Evolutionary conservation across 92 coral and sea anemone species (phyloP).

Genomic region (Hydrozoanthus gracilis): DNA sequence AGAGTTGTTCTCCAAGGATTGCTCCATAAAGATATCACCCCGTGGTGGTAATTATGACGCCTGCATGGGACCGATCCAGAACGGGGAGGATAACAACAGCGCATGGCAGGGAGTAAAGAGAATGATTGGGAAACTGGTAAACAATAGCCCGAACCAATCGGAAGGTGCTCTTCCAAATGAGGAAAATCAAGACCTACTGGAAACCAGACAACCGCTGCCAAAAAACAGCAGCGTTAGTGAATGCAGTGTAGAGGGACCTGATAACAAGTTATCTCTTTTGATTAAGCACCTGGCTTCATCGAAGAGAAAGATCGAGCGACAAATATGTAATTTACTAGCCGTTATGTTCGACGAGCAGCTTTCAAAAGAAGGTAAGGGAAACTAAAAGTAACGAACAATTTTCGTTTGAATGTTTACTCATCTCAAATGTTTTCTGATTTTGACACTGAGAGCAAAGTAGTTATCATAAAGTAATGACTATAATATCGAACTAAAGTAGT

Average conservation of each 20-base stretch:
- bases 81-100: conserved; percentile 15
- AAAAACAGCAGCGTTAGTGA: background rate
- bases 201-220: conserved; percentile 11
- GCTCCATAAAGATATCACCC: conserved; percentile 71
- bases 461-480: too few relatives aligned
- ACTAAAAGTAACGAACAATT: background rate
- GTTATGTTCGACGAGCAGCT: conserved; percentile 83
- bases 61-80: conserved; percentile 55
- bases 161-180: conserved; percentile 1
- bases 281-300: conserved; percentile 68
- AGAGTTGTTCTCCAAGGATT: conserved; percentile 69
- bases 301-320: conserved; percentile 83
- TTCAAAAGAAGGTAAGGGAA: conserved; percentile 47
- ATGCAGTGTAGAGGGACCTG: background rate
- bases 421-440: too few relatives aligned
- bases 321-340: conserved; percentile 68
- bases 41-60: conserved; percentile 63
- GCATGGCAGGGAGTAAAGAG: conserved; percentile 45
- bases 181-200: background rate
- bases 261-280: conserved; percentile 10
- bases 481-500: too few relatives aligned
- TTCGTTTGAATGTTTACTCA: too few relatives aligned
- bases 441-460: too few relatives aligned
- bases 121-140: conserved; percentile 47
- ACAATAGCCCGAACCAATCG: conserved; percentile 9